Percentiles rank a stretch among this genome's conserved stretches.
These are phyloP conservation scores for Cephus spinipes DNA, from an alignment of 2,888 invertebrate species.

Conservation along the genomic window DNA sequence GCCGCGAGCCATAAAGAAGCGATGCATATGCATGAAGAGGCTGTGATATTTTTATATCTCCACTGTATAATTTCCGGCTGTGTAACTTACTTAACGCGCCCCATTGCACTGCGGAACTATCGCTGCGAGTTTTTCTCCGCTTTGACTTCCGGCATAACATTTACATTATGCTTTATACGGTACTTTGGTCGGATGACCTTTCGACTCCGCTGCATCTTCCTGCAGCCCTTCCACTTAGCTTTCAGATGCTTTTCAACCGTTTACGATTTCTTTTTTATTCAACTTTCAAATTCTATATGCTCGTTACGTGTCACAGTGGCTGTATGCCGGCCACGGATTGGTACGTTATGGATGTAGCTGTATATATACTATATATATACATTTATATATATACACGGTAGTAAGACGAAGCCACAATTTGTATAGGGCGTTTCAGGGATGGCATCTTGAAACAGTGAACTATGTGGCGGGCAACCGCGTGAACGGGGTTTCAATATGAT, in stretches of 20 bases:
- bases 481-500: background rate
- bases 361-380: too few relatives aligned
- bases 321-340: background rate
- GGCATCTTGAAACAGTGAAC: background rate
- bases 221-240: background rate
- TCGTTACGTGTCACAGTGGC: background rate
- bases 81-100: conserved; percentile 16
- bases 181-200: background rate
- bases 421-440: background rate
- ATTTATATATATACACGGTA: too few relatives aligned
- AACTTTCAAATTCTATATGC: background rate
- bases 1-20: background rate
- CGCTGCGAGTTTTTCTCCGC: background rate
- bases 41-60: conserved; percentile 32
- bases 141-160: background rate
- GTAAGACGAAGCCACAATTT: background rate
- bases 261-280: background rate
- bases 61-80: conserved; percentile 30
- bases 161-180: background rate
- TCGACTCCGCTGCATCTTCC: background rate
- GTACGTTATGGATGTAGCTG: background rate
- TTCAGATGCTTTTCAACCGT: background rate
- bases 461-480: background rate
- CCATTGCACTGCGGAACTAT: background rate
- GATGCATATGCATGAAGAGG: conserved; percentile 36